Conservation (phyloP, 2,888 invertebrate species). For the Drosophila paranaensis region DNA sequence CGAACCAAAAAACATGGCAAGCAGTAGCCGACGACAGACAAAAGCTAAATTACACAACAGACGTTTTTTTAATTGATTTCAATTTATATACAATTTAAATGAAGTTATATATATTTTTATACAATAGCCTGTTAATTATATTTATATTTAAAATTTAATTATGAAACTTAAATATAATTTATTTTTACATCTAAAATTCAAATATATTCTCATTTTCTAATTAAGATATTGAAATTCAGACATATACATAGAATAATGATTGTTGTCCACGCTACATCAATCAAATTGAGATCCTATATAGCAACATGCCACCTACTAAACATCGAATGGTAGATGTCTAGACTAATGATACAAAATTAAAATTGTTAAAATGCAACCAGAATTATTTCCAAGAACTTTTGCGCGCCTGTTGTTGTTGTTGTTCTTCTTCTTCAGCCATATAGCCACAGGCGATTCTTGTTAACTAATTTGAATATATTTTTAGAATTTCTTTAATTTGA, state of each 20-base stretch:
- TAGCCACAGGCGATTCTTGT: no score
- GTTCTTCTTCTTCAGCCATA: no score
- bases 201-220: background rate
- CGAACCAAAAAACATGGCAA: background rate
- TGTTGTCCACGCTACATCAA: background rate
- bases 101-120: background rate
- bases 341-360: no score
- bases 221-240: no score
- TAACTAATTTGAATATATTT: no score
- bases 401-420: no score
- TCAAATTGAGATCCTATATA: background rate
- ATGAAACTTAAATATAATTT: background rate
- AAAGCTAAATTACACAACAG: background rate
- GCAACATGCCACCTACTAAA: background rate
- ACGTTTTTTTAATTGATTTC: background rate
- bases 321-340: constrained; percentile 1
- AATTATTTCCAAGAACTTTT: no score
- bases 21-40: background rate
- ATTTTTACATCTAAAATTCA: background rate
- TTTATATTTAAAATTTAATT: background rate
- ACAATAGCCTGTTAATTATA: background rate
- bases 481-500: no score
- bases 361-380: no score
- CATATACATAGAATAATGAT: background rate
- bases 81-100: background rate